phyloP scores from a whole-genome alignment of 2,113 vertebrate genomes.

The Antennarius striatus region DNA sequence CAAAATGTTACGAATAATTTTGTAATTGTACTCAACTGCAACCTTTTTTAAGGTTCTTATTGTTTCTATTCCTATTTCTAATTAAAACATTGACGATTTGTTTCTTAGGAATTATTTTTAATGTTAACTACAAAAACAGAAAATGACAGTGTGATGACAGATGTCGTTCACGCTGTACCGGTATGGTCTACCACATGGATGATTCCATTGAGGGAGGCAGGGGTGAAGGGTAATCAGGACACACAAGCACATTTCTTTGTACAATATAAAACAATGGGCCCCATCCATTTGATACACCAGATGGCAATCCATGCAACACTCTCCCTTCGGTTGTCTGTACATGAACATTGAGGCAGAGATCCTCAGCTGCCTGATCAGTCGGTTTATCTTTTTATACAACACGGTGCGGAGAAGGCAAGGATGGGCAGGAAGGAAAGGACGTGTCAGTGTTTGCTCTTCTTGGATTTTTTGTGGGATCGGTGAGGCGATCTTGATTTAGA shows the following conservation, averaged over 20 bases:
- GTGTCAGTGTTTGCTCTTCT: slow-evolving; percentile 99
- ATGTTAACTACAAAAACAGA: slow-evolving; percentile 81
- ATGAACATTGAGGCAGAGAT: slow-evolving; percentile 85
- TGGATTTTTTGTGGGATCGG: slow-evolving; percentile 99
- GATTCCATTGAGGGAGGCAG: slow-evolving; percentile 40
- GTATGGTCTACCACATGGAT: slow-evolving; percentile 67
- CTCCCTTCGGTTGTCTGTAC: slow-evolving; percentile 83
- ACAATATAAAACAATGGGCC: slow-evolving; percentile 80
- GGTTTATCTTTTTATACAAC: slow-evolving; percentile 76
- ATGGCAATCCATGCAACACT: slow-evolving; percentile 67
- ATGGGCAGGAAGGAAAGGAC: slow-evolving; percentile 34
- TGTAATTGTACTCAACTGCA: background rate
- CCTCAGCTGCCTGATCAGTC: slow-evolving; percentile 85
- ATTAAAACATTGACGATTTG: slow-evolving; percentile 1
- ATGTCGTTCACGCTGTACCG: slow-evolving; percentile 59
- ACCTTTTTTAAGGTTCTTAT: background rate
- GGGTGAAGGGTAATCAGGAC: slow-evolving; percentile 52
- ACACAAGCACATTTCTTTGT: slow-evolving; percentile 72
- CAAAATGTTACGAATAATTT: background rate
- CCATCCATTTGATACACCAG: slow-evolving; percentile 55
- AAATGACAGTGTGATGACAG: slow-evolving; percentile 76
- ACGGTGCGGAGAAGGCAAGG: slow-evolving; percentile 72
- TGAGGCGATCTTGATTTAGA: slow-evolving; percentile 96
- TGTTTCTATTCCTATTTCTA: background rate
- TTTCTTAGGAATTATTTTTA: slow-evolving; percentile 77